Conservation (phyloP, 2,113 vertebrate genomes). For the Myiopsitta monachus region DNA sequence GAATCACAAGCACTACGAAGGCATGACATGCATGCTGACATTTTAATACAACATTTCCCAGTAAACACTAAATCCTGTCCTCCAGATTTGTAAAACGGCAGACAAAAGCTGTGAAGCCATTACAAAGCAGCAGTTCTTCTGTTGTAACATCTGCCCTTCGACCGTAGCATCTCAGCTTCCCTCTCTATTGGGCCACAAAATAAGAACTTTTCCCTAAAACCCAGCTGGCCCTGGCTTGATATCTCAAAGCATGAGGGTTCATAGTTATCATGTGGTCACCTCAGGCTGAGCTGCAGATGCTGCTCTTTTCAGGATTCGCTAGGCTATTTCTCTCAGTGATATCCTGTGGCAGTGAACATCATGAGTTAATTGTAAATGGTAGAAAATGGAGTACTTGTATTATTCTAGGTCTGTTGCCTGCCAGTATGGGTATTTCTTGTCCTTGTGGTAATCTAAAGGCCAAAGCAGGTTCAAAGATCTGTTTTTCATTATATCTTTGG, state of each 20-base stretch:
- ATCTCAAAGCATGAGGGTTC: background rate
- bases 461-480: background rate
- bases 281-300: background rate
- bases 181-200: background rate
- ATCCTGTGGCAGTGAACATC: background rate
- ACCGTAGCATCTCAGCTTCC: fast-evolving
- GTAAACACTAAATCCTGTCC: background rate
- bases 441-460: background rate
- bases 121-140: background rate
- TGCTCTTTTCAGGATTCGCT: background rate
- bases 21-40: background rate
- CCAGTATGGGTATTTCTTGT: background rate
- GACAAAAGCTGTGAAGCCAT: background rate
- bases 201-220: background rate
- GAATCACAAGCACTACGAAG: background rate
- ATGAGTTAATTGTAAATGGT: background rate
- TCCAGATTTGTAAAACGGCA: background rate
- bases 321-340: background rate
- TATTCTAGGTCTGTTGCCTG: background rate
- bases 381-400: background rate
- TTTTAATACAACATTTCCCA: slow-evolving; percentile 20
- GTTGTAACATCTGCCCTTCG: background rate
- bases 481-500: background rate
- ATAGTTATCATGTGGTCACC: background rate
- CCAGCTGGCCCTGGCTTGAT: background rate